A percentile compares a stretch with the other conserved stretches of the same genome.
Conservation (phyloP, 2,888 invertebrate species). For the Heliconius ethilla region DNA sequence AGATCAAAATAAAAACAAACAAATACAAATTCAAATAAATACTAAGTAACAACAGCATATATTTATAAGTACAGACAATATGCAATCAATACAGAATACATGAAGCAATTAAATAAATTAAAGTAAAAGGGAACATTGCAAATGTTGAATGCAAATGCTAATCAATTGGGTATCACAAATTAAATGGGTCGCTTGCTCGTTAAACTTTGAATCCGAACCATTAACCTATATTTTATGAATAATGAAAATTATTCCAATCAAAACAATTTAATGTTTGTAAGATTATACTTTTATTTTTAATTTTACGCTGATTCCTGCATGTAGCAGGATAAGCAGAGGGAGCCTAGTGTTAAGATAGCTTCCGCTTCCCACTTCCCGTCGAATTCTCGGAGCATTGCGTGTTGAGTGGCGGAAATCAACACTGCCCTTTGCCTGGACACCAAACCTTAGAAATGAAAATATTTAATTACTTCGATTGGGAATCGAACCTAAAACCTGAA, state of each 20-base stretch:
- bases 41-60: neutral
- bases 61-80: neutral
- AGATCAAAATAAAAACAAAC: too few species aligned
- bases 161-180: slow-evolving; percentile 21
- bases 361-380: too few species aligned
- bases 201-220: slow-evolving; percentile 19
- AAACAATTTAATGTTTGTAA: slow-evolving; percentile 1
- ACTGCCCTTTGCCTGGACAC: too few species aligned
- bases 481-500: too few species aligned
- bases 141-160: slow-evolving; percentile 10
- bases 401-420: too few species aligned
- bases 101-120: slow-evolving; percentile 20
- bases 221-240: slow-evolving; percentile 20
- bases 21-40: too few species aligned
- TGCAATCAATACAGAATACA: neutral
- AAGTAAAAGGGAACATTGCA: slow-evolving; percentile 16
- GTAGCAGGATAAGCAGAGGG: too few species aligned
- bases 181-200: slow-evolving; percentile 24
- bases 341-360: too few species aligned
- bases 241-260: slow-evolving; percentile 14
- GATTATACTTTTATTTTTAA: neutral
- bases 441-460: too few species aligned
- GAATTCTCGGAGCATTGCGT: too few species aligned
- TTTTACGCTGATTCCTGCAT: too few species aligned
- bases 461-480: too few species aligned